phyloP scores from a whole-genome alignment of 2,797 vertebrate species.

The Tenualosa thibaudeaui region DNA sequence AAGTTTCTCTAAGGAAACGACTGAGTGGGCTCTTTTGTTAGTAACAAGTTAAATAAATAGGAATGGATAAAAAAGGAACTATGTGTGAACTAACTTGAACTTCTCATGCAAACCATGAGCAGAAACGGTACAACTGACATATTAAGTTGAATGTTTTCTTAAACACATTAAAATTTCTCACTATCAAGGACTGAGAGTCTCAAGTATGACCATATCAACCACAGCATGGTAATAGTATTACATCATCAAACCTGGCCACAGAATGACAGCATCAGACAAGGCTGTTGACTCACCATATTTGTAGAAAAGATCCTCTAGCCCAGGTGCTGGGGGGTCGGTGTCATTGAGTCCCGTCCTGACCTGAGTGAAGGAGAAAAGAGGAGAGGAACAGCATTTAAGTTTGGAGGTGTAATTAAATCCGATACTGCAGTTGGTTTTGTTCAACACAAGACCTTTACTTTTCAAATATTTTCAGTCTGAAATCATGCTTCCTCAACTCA shows the following conservation, averaged over 20 bases:
- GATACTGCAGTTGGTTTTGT: neutral
- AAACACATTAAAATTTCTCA: neutral
- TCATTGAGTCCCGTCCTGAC: constrained; percentile 71
- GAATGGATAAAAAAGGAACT: neutral
- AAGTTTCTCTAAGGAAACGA: neutral
- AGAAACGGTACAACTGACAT: neutral
- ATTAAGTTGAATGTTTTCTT: neutral
- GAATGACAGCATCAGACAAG: neutral
- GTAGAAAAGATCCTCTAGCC: constrained; percentile 79
- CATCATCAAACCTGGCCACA: neutral
- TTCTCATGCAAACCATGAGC: neutral
- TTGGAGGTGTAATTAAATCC: neutral
- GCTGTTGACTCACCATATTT: constrained; percentile 60
- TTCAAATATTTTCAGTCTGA: constrained; percentile 3
- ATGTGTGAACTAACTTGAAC: neutral
- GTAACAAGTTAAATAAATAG: neutral
- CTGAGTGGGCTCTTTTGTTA: neutral
- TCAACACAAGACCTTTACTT: neutral
- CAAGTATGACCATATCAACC: neutral
- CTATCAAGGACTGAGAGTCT: neutral
- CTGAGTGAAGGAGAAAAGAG: constrained; percentile 55
- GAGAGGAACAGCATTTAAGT: too few relatives aligned
- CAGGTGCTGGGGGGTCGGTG: constrained; percentile 70
- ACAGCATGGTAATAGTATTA: neutral
- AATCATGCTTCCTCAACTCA: neutral